Evolutionary conservation across 1,140 invertebrate species (phyloP).

Genomic region (Leptopilina clavipes): DNA sequence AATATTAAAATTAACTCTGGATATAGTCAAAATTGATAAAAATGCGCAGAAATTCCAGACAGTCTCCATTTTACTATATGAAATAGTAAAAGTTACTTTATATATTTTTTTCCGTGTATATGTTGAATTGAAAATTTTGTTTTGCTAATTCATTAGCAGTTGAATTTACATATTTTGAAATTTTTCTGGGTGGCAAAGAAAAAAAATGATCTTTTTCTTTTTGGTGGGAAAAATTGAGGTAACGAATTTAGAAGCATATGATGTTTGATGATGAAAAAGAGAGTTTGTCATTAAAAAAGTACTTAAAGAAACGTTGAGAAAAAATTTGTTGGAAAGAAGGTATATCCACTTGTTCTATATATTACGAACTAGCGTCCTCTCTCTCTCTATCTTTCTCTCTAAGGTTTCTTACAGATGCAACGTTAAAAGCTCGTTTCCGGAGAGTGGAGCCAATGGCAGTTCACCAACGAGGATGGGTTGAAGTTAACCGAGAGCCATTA

Average conservation of each 20-base stretch:
- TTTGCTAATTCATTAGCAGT: no score
- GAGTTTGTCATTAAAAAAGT: neutral
- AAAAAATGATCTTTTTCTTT: neutral
- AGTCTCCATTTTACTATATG: no score
- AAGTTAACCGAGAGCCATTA: slow-evolving; percentile 60
- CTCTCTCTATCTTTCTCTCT: neutral
- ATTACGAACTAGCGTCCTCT: neutral
- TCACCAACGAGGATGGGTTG: slow-evolving; percentile 42
- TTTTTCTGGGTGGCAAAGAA: no score
- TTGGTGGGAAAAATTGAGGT: neutral
- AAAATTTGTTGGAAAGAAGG: neutral
- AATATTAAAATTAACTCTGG: no score
- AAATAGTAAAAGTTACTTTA: no score
- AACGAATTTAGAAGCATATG: slow-evolving; percentile 8
- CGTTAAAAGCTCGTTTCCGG: slow-evolving; percentile 66
- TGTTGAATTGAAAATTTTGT: no score
- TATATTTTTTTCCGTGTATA: no score
- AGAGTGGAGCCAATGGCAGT: slow-evolving; percentile 50
- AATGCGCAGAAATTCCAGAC: no score
- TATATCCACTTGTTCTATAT: slow-evolving; percentile 14
- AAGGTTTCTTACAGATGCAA: slow-evolving; percentile 42
- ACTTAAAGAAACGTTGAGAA: neutral
- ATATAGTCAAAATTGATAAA: no score
- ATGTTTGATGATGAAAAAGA: neutral
- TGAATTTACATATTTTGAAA: no score